phyloP scores from a whole-genome alignment of 2,888 invertebrate genomes.

The Drosophila prostipennis region DNA sequence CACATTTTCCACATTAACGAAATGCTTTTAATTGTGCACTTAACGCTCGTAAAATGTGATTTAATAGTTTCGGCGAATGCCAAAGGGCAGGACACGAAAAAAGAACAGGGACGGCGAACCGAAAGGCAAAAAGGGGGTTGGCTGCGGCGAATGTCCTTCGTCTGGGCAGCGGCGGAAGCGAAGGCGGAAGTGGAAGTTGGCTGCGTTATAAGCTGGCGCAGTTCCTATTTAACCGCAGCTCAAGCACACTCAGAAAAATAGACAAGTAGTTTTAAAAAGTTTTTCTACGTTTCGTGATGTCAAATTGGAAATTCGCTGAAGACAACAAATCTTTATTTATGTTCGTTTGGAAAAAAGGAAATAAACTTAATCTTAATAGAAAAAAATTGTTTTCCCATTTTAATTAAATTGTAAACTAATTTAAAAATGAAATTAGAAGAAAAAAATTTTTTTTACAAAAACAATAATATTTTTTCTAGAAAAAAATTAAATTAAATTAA shows the following conservation, averaged over 20 bases:
- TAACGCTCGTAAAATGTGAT: constrained; percentile 78
- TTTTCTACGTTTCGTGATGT: too few relatives aligned
- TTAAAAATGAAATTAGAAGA: too few relatives aligned
- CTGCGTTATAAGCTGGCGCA: constrained; percentile 63
- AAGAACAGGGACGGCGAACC: not conserved
- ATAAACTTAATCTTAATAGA: too few relatives aligned
- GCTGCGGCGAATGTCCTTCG: constrained; percentile 25
- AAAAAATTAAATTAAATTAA: too few relatives aligned
- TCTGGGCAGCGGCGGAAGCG: constrained; percentile 1
- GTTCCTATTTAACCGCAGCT: constrained; percentile 58
- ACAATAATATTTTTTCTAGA: too few relatives aligned
- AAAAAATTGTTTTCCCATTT: too few relatives aligned
- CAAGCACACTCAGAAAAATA: constrained; percentile 32
- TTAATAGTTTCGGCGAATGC: constrained; percentile 69
- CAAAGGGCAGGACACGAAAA: constrained; percentile 24
- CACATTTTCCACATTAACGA: constrained; percentile 72
- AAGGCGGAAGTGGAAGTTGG: constrained; percentile 42
- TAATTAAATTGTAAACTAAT: too few relatives aligned
- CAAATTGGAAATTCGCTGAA: too few relatives aligned
- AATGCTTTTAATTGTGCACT: constrained; percentile 79
- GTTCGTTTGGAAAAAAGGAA: too few relatives aligned
- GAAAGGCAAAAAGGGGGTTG: not conserved
- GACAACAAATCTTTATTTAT: too few relatives aligned
- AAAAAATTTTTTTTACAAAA: too few relatives aligned
- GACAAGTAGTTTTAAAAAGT: not conserved